A percentile compares a stretch with the other conserved stretches of the same genome.
phyloP scores from a whole-genome alignment of 2,888 invertebrate genomes.

The Drosophila nr. perissopoda region DNA sequence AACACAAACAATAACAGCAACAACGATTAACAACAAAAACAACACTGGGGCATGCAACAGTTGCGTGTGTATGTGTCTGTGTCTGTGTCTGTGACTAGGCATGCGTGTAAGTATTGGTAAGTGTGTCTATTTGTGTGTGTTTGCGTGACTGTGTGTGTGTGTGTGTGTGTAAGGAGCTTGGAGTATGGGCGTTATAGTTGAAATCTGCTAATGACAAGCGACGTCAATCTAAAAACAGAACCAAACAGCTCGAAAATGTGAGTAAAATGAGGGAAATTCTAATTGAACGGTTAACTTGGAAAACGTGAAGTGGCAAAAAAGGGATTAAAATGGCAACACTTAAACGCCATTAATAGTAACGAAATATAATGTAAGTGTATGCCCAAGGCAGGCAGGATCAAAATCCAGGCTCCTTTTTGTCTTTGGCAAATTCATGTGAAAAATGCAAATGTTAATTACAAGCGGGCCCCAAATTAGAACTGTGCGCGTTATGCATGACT shows the following conservation, averaged over 20 bases:
- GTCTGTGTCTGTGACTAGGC: slow-evolving; percentile 15
- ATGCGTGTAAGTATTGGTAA: slow-evolving; percentile 8
- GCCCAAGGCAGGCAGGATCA: slow-evolving; percentile 13
- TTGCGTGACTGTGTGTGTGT: not conserved
- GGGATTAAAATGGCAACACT: slow-evolving; percentile 21
- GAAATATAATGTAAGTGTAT: slow-evolving; percentile 58
- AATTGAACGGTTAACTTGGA: slow-evolving; percentile 36
- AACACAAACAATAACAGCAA: slow-evolving; percentile 30
- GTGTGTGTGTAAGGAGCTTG: slow-evolving; percentile 12
- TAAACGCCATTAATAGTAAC: slow-evolving; percentile 21
- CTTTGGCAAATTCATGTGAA: slow-evolving; percentile 43
- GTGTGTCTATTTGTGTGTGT: not conserved
- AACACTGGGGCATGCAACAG: slow-evolving; percentile 67
- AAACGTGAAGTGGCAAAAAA: slow-evolving; percentile 11
- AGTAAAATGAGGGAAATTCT: slow-evolving; percentile 31
- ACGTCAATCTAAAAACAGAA: slow-evolving; percentile 28
- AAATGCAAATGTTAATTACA: slow-evolving; percentile 75
- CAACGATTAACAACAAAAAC: slow-evolving; percentile 40
- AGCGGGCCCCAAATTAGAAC: slow-evolving; percentile 56
- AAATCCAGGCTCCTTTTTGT: not conserved
- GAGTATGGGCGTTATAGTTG: slow-evolving; percentile 21
- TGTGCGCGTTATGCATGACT: slow-evolving; percentile 60
- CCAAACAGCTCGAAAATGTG: slow-evolving; percentile 20
- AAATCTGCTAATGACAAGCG: slow-evolving; percentile 31
- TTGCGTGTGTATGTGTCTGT: slow-evolving; percentile 35